Conservation (phyloP, 2,113 vertebrate genomes). For the Jacana jacana region DNA sequence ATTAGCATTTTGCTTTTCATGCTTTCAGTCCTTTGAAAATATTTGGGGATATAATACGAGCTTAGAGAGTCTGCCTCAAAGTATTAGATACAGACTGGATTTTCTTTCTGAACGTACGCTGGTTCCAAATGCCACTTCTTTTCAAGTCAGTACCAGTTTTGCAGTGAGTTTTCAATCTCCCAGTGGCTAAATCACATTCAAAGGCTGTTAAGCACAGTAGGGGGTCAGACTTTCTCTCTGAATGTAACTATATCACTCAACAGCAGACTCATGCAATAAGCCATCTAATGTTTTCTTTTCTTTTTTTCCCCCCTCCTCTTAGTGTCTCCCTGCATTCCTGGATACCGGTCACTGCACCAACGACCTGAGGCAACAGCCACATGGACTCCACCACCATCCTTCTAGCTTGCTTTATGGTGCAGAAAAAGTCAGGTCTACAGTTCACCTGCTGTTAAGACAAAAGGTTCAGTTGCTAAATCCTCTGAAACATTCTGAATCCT, state of each 20-base stretch:
- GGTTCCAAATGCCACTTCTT: constrained; percentile 66
- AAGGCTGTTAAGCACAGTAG: constrained; percentile 67
- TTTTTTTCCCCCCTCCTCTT: not conserved
- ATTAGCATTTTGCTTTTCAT: constrained; percentile 54
- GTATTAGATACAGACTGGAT: constrained; percentile 50
- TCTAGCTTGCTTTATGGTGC: not conserved
- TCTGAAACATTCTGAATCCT: not conserved
- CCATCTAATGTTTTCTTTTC: constrained; percentile 65
- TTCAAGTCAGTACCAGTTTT: constrained; percentile 57
- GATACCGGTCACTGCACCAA: constrained; percentile 55
- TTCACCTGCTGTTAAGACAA: constrained; percentile 24
- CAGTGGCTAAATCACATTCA: constrained; percentile 67
- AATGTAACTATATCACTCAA: constrained; percentile 71
- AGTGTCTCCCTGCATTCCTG: constrained; percentile 55
- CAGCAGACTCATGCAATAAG: constrained; percentile 66
- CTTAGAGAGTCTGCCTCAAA: constrained; percentile 23
- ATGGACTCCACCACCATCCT: constrained; percentile 1
- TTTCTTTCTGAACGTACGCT: constrained; percentile 48
- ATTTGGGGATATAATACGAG: constrained; percentile 38
- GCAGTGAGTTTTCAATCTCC: constrained; percentile 62
- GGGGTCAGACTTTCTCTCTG: constrained; percentile 50
- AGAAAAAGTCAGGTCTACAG: not conserved
- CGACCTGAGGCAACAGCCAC: constrained; percentile 46
- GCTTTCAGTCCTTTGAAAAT: constrained; percentile 62
- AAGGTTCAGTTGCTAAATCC: not conserved